Conservation (phyloP, 1,140 invertebrate species). For the Palaemon carinicauda region DNA sequence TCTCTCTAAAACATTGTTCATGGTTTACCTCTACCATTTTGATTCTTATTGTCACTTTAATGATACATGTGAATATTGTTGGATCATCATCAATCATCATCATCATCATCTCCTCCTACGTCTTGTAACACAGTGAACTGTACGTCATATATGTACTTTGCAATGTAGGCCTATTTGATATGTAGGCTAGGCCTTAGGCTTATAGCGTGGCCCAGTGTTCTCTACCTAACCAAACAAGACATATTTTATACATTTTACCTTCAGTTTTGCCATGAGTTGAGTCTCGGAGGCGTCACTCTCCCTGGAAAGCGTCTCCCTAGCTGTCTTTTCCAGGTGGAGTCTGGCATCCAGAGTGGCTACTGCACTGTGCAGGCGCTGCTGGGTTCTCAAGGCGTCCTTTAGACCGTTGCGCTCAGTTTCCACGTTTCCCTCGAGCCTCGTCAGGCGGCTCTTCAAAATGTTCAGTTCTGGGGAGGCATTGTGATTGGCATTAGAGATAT, state of each 20-base stretch:
- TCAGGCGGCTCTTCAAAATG: slow-evolving; percentile 2
- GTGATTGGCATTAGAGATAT: too few species aligned
- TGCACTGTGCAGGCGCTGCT: slow-evolving; percentile 27
- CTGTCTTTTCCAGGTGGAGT: slow-evolving; percentile 25
- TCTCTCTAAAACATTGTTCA: too few species aligned
- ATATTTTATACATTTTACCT: neutral
- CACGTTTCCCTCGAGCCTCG: slow-evolving; percentile 32
- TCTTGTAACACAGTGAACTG: too few species aligned
- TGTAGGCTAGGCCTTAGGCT: neutral
- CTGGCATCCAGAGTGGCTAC: slow-evolving; percentile 31
- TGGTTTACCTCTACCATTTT: too few species aligned
- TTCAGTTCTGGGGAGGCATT: neutral
- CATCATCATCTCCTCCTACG: too few species aligned
- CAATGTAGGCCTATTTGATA: too few species aligned
- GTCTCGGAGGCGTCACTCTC: slow-evolving; percentile 28
- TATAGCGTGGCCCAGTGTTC: neutral
- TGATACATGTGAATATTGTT: too few species aligned
- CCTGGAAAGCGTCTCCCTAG: slow-evolving; percentile 14
- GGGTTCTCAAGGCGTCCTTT: slow-evolving; percentile 6
- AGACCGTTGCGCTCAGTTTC: slow-evolving; percentile 7
- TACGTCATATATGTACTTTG: too few species aligned
- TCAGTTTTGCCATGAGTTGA: slow-evolving; percentile 5
- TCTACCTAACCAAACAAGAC: neutral
- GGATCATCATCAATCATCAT: too few species aligned
- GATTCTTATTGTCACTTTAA: too few species aligned